Evolutionary conservation across 2,888 invertebrate genomes (phyloP), one percentile per base, ranked within the genome.

Genomic region (Noctua janthe): DNA sequence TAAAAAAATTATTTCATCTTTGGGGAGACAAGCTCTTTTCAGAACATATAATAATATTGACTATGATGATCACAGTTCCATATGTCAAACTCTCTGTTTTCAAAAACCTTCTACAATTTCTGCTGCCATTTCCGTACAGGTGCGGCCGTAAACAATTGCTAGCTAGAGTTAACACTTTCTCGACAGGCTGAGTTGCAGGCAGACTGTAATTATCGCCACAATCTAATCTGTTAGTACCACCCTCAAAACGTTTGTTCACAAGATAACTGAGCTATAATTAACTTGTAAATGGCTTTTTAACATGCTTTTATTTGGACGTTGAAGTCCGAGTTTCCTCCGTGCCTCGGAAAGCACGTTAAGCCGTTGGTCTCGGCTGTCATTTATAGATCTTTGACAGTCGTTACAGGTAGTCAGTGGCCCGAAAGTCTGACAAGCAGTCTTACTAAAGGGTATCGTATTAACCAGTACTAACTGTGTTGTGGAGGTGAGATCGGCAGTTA

Each of bases 131-230:
- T 43, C n/a, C 39, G 49, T n/a, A 62, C 8, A 71, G 66, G 76
- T 1, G 66, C 39, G 56, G 69, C 62, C 54, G 13, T 56, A 56
- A 66, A 84, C 76, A 75, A 72, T 62, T 66, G 64, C 87, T 75
- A 74, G 74, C 85, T 73, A 77, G 69, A 59, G 64, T 29, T 84
- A 87, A 76, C 80, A 78, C 82, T 87, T 88, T 89, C 87, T 80
- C 85, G 80, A 71, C 73, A 81, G 51, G 76, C 75, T 73, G 51
- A 78, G 72, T 80, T 74, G 82, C 67, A 83, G 81, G 80, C 84
- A 82, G 72, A 81, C 81, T 85, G 79, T 80, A 81, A 85, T 87
- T 85, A 88, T 87, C 80, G 71, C 71, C 54, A 86, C 82, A 87
- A 80, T 80, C 81, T 85, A 87, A 87, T 88, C 79, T 84, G 85